Evolutionary conservation across 2,113 vertebrate genomes (phyloP).

Genomic region (Malurus cyaneus): DNA sequence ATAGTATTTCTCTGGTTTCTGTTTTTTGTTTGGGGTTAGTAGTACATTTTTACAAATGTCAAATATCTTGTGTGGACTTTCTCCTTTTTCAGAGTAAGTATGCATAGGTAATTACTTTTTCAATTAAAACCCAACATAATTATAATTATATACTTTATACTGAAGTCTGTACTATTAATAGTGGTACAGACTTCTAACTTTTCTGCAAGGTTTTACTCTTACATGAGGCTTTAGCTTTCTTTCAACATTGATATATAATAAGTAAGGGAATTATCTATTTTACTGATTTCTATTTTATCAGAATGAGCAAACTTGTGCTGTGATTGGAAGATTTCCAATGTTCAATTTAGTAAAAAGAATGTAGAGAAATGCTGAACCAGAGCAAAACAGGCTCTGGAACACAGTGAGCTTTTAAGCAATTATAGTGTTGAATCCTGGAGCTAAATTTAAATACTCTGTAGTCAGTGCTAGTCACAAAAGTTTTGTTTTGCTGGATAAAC

Average conservation of each 20-base stretch:
- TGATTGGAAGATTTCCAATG: neutral
- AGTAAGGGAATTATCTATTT: neutral
- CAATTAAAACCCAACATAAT: neutral
- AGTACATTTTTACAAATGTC: neutral
- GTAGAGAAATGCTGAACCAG: neutral
- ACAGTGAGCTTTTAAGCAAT: neutral
- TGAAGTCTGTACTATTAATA: neutral
- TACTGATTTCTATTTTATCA: neutral
- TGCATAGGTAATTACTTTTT: neutral
- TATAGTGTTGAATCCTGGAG: neutral
- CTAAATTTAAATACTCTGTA: neutral
- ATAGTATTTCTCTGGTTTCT: neutral
- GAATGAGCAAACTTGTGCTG: neutral
- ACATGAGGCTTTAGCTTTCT: neutral
- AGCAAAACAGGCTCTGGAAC: neutral
- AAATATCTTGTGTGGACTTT: neutral
- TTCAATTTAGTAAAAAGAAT: neutral
- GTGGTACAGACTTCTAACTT: neutral
- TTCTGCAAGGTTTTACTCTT: neutral
- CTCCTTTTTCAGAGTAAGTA: neutral
- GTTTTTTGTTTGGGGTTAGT: neutral
- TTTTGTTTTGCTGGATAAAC: slow-evolving; percentile 45
- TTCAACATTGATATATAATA: neutral
- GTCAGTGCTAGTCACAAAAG: neutral
- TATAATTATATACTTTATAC: neutral